Evolutionary conservation across 2,113 vertebrate genomes (phyloP).

Genomic region (Colossoma macropomum): DNA sequence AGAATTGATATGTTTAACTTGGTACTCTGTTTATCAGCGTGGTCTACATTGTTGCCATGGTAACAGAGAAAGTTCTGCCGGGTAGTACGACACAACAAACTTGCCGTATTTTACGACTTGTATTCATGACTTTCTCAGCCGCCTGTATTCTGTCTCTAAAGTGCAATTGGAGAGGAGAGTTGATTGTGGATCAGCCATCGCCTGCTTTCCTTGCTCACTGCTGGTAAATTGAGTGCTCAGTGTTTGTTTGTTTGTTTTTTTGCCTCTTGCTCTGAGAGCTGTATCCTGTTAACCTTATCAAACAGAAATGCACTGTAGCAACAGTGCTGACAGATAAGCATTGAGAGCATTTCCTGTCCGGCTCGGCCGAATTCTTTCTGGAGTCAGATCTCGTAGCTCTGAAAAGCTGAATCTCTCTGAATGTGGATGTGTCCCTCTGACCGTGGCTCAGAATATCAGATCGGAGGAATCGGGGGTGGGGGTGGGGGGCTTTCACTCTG

Average conservation of each 20-base stretch:
- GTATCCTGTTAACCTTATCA: conserved; percentile 41
- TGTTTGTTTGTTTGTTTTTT: conserved; percentile 10
- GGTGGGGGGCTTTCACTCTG: conserved; percentile 35
- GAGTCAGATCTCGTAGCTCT: conserved; percentile 28
- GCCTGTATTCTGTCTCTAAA: no score
- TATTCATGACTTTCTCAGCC: not conserved
- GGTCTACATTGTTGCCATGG: no score
- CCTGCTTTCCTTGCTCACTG: not conserved
- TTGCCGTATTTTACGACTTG: not conserved
- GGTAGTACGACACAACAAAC: not conserved
- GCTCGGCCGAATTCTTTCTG: conserved; percentile 17
- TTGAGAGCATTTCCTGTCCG: conserved; percentile 26
- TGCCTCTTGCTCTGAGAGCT: conserved; percentile 35
- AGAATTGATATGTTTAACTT: not conserved
- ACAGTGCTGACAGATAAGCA: conserved; percentile 40
- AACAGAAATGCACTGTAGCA: conserved; percentile 38
- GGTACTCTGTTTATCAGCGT: not conserved
- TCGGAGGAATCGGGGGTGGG: conserved; percentile 25
- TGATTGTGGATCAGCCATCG: not conserved
- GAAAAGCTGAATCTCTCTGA: conserved; percentile 21
- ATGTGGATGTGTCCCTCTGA: conserved; percentile 27
- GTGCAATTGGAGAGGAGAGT: not conserved
- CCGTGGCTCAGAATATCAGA: conserved; percentile 41
- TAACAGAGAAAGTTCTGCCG: not conserved
- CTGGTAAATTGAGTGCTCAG: conserved; percentile 15